Evolutionary conservation across 2,113 vertebrate species (phyloP).

Genomic region (Charadrius vociferus): DNA sequence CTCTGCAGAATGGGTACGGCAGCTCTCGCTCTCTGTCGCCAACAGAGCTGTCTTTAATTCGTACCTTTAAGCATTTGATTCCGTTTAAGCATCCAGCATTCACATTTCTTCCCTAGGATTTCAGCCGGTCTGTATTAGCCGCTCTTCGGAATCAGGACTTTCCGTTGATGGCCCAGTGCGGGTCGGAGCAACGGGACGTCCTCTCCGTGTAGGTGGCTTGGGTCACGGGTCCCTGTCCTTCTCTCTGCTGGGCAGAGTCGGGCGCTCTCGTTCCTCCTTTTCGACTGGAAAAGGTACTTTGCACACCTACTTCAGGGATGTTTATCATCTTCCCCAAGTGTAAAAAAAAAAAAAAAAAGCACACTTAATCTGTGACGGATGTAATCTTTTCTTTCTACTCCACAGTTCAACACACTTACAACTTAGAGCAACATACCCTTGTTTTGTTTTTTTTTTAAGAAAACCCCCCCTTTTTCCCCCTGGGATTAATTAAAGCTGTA

Average conservation of each 20-base stretch:
- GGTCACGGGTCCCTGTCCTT: not conserved
- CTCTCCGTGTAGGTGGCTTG: not conserved
- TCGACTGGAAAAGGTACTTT: not conserved
- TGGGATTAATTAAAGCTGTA: not conserved
- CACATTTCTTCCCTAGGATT: not conserved
- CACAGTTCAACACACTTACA: accelerated
- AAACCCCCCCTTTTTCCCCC: not conserved
- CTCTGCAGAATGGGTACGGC: not conserved
- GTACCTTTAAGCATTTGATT: not conserved
- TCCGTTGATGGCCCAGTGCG: accelerated
- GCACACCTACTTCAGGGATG: not conserved
- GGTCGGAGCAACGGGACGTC: accelerated
- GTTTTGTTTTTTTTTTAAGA: not conserved
- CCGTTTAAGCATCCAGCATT: not conserved
- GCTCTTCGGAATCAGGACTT: not conserved
- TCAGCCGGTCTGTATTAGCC: not conserved
- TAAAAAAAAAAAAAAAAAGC: not conserved
- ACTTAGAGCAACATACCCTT: not conserved
- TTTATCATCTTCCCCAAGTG: not conserved
- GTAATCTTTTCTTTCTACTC: not conserved
- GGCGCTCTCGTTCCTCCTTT: not conserved
- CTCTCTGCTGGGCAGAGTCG: not conserved
- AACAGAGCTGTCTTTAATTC: not conserved
- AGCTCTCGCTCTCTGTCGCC: not conserved
- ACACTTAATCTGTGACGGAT: not conserved